These are phyloP conservation scores for Thyatira batis DNA, from an alignment of 2,888 invertebrate species.

Conservation along the genomic window DNA sequence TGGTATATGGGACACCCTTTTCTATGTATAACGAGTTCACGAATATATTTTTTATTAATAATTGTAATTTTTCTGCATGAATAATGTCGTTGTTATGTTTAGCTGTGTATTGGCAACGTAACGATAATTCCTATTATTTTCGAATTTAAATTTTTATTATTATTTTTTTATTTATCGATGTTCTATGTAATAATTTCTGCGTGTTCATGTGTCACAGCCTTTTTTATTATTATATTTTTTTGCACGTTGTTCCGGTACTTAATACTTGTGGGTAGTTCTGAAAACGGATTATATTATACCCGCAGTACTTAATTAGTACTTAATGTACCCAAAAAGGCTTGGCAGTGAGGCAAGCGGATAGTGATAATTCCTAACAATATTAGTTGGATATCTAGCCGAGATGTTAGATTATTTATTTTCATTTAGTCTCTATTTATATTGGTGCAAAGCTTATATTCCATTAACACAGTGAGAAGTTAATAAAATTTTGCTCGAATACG, in stretches of 20 bases:
- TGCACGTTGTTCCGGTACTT: constrained; percentile 24
- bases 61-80: constrained; percentile 49
- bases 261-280: not conserved
- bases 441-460: not conserved
- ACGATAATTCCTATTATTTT: constrained; percentile 71
- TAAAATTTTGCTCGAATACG: not conserved
- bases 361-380: not conserved
- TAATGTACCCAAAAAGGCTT: constrained; percentile 11
- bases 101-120: constrained; percentile 50
- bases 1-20: constrained; percentile 56
- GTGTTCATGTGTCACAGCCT: constrained; percentile 33
- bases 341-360: not conserved
- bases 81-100: constrained; percentile 48
- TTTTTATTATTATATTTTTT: constrained; percentile 26
- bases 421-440: not conserved
- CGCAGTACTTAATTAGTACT: not conserved
- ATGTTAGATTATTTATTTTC: not conserved
- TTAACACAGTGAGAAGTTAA: not conserved
- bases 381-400: not conserved
- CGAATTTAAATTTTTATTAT: constrained; percentile 63
- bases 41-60: constrained; percentile 20
- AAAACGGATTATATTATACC: not conserved
- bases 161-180: constrained; percentile 35
- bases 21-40: constrained; percentile 13
- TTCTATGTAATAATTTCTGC: constrained; percentile 30